Percentiles rank a stretch among this genome's conserved stretches.
Conservation (phyloP, 2,888 invertebrate species). For the Phyto melanocephala region DNA sequence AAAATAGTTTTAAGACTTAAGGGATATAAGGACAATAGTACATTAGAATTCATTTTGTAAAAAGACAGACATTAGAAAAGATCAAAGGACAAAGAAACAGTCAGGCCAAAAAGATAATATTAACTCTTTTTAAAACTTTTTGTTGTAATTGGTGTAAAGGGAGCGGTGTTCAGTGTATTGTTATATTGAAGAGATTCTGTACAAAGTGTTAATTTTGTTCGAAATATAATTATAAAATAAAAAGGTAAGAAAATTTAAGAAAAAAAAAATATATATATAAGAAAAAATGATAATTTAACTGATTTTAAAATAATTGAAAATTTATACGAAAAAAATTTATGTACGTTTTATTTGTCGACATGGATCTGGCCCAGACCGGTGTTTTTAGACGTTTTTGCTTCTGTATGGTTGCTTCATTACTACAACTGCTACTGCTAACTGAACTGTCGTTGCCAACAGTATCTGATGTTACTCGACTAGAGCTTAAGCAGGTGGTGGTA, state of each 20-base stretch:
- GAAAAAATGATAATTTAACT: neutral
- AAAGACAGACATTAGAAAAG: slow-evolving; percentile 10
- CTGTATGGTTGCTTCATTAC: slow-evolving; percentile 82
- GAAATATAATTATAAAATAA: neutral
- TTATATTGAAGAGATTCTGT: neutral
- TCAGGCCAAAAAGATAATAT: neutral
- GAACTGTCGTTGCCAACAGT: slow-evolving; percentile 56
- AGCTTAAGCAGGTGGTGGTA: slow-evolving; percentile 41
- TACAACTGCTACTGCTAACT: slow-evolving; percentile 76
- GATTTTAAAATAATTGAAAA: neutral
- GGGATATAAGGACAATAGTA: neutral
- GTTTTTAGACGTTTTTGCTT: slow-evolving; percentile 87
- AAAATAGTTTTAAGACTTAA: neutral
- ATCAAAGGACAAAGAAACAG: slow-evolving; percentile 23
- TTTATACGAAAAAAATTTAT: slow-evolving; percentile 46
- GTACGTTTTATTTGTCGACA: slow-evolving; percentile 82
- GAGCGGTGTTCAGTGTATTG: slow-evolving; percentile 14
- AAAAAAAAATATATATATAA: neutral
- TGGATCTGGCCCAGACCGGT: slow-evolving; percentile 90
- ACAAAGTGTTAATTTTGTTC: slow-evolving; percentile 4
- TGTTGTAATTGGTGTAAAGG: neutral
- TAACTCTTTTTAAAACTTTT: neutral
- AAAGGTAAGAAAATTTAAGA: neutral
- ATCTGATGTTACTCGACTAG: slow-evolving; percentile 39
- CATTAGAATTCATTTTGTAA: neutral